phyloP scores from a whole-genome alignment of 2,113 vertebrate genomes.

The Burhinus bistriatus region DNA sequence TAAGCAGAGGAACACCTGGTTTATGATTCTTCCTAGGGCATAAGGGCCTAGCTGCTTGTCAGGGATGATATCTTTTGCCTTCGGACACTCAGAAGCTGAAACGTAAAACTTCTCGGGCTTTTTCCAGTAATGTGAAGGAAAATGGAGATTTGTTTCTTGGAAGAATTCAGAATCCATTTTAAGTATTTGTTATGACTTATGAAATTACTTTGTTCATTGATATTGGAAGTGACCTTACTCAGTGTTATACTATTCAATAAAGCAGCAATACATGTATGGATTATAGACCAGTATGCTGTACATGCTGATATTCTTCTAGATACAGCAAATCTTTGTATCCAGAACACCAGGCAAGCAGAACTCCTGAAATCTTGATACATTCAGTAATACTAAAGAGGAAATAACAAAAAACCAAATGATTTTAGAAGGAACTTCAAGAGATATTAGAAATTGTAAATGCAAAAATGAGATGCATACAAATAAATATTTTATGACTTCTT shows the following conservation, averaged over 20 bases:
- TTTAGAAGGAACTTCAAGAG: background rate
- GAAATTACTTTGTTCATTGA: background rate
- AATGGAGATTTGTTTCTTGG: background rate
- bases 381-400: background rate
- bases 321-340: background rate
- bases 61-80: background rate
- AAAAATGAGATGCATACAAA: background rate
- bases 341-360: background rate
- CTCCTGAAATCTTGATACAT: background rate
- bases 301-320: background rate
- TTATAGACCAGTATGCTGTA: background rate
- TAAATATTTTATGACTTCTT: background rate
- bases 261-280: background rate
- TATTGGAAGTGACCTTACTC: background rate
- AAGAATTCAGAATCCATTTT: background rate
- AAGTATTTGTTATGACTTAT: background rate
- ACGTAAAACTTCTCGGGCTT: background rate
- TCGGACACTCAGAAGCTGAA: background rate
- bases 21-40: background rate
- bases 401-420: background rate
- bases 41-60: background rate
- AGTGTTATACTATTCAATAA: background rate
- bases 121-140: background rate
- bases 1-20: background rate
- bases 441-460: background rate